phyloP scores from a whole-genome alignment of 2,797 vertebrate genomes.

The Ptychobarbus kaznakovi region DNA sequence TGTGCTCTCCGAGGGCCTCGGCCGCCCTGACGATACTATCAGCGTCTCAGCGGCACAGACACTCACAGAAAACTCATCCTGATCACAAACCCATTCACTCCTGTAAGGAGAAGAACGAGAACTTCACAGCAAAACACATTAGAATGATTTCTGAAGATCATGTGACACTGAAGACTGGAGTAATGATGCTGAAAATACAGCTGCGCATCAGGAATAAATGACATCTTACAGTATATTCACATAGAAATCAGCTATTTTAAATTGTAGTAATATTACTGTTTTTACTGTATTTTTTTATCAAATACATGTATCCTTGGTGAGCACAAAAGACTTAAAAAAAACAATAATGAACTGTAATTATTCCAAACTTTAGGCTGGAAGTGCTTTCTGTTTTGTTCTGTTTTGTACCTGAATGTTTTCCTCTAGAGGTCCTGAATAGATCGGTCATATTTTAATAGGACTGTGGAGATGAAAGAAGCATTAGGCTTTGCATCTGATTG shows the following conservation, averaged over 20 bases:
- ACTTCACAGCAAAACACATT: not conserved
- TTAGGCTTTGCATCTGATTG: slow-evolving; percentile 45
- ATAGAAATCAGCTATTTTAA: not conserved
- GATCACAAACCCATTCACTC: not conserved
- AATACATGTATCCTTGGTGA: no score
- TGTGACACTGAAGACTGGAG: not conserved
- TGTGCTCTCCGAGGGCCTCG: slow-evolving; percentile 65
- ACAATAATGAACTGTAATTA: no score
- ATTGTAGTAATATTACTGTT: no score
- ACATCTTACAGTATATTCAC: not conserved
- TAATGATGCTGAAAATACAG: not conserved
- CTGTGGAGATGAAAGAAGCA: slow-evolving; percentile 42
- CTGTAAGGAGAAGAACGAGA: not conserved
- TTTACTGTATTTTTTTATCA: no score
- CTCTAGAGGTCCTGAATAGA: not conserved
- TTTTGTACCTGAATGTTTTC: not conserved
- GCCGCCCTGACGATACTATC: slow-evolving; percentile 67
- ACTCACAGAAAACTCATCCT: not conserved
- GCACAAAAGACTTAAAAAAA: no score
- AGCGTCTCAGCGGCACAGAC: slow-evolving; percentile 23
- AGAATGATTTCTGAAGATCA: not conserved
- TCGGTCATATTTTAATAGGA: not conserved
- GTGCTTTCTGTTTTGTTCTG: not conserved
- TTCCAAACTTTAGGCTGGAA: no score
- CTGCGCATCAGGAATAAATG: not conserved